These are phyloP conservation scores for Anarhynchus alexandrinus DNA, from an alignment of 2,113 vertebrate species.

Conservation along the genomic window DNA sequence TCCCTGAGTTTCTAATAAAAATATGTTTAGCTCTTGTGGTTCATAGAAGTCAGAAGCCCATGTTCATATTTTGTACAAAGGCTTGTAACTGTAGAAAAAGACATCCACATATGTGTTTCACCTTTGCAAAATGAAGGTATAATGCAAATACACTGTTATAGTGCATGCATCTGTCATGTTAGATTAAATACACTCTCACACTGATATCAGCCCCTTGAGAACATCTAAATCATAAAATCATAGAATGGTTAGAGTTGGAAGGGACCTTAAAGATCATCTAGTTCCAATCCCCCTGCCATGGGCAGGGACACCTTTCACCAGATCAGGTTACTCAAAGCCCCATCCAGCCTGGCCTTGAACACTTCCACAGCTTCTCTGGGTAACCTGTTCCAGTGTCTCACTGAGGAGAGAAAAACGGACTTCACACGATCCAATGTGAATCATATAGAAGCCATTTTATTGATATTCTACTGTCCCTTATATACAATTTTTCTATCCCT, in stretches of 20 bases:
- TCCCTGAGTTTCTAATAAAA: background rate
- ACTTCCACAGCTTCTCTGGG: background rate
- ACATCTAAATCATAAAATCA: background rate
- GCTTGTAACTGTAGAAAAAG: background rate
- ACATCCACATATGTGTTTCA: background rate
- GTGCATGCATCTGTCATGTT: background rate
- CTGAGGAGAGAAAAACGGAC: too few species aligned
- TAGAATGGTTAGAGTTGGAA: background rate
- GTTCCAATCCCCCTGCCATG: background rate
- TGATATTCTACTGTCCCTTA: too few species aligned
- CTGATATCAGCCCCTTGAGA: background rate
- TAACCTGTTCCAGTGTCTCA: background rate
- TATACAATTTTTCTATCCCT: too few species aligned
- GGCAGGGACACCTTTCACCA: background rate
- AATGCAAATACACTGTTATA: background rate
- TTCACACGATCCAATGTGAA: too few species aligned
- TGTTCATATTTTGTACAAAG: background rate
- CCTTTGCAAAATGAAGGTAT: background rate
- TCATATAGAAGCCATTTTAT: too few species aligned
- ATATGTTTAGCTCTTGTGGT: background rate
- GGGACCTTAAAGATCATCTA: background rate
- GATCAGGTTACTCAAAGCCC: background rate
- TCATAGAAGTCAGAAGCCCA: background rate
- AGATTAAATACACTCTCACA: background rate
- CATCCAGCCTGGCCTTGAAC: background rate